Conservation (phyloP, 2,888 invertebrate species). For the Byasa hedistus region DNA sequence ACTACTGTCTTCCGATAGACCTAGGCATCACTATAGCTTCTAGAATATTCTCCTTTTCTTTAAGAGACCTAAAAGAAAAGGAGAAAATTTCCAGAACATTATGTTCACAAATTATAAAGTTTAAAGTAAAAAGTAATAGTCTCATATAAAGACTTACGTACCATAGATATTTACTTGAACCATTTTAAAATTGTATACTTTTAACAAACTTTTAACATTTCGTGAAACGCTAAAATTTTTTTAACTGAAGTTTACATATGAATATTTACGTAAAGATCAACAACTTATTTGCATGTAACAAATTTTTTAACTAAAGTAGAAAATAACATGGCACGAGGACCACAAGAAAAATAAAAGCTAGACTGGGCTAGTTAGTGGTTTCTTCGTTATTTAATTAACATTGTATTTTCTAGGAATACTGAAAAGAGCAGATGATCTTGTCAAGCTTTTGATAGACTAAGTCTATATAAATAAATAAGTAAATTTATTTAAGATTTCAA, state of each 20-base stretch:
- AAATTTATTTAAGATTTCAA: too few species aligned
- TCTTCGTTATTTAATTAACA: not conserved
- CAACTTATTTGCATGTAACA: not conserved
- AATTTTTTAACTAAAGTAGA: conserved; percentile 12
- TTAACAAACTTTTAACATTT: not conserved
- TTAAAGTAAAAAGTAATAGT: too few species aligned
- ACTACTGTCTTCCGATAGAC: too few species aligned
- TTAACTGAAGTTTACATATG: not conserved
- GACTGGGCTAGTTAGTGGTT: not conserved
- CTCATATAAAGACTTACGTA: not conserved
- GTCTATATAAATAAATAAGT: too few species aligned
- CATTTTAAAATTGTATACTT: not conserved
- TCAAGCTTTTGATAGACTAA: too few species aligned
- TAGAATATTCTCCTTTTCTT: too few species aligned
- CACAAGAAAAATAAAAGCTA: not conserved
- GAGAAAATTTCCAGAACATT: too few species aligned
- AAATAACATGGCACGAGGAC: not conserved
- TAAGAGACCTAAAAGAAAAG: too few species aligned
- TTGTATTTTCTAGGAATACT: too few species aligned
- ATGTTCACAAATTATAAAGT: too few species aligned
- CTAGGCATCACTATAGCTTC: too few species aligned
- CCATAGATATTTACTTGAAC: not conserved
- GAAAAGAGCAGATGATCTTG: too few species aligned
- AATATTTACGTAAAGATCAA: conserved; percentile 7
- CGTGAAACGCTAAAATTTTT: not conserved